Evolutionary conservation across 1,140 invertebrate species (phyloP).

Genomic region (Diorhabda sublineata): DNA sequence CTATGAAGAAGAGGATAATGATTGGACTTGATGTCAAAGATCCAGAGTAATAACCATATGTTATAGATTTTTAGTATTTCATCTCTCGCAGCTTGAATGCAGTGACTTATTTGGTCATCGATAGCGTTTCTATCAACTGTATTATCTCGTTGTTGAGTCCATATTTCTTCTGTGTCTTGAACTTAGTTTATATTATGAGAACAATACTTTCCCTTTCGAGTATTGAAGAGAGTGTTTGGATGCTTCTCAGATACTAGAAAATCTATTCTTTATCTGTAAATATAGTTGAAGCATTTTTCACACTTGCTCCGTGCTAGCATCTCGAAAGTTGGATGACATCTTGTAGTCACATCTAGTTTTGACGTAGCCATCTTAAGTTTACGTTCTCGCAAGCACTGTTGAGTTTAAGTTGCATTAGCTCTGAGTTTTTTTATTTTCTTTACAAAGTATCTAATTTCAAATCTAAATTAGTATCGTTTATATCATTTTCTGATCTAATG

Average conservation of each 20-base stretch:
- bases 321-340: background rate
- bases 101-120: background rate
- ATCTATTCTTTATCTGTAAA: background rate
- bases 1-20: slow-evolving; percentile 1
- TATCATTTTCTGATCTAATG: slow-evolving; percentile 9
- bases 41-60: slow-evolving; percentile 5
- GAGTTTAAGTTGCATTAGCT: background rate
- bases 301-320: background rate
- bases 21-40: slow-evolving; percentile 3
- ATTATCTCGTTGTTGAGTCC: slow-evolving; percentile 5
- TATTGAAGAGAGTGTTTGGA: background rate
- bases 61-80: slow-evolving; percentile 7
- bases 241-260: background rate
- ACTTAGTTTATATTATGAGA: background rate
- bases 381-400: background rate
- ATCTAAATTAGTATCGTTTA: background rate
- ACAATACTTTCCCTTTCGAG: background rate
- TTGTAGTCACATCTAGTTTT: background rate
- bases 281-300: background rate
- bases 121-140: slow-evolving; percentile 15
- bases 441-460: background rate
- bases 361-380: background rate
- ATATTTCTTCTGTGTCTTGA: background rate
- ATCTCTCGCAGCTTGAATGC: slow-evolving; percentile 12
- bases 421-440: background rate